Evolutionary conservation across 1,140 invertebrate genomes (phyloP).

Genomic region (Euura saliciscinereae): DNA sequence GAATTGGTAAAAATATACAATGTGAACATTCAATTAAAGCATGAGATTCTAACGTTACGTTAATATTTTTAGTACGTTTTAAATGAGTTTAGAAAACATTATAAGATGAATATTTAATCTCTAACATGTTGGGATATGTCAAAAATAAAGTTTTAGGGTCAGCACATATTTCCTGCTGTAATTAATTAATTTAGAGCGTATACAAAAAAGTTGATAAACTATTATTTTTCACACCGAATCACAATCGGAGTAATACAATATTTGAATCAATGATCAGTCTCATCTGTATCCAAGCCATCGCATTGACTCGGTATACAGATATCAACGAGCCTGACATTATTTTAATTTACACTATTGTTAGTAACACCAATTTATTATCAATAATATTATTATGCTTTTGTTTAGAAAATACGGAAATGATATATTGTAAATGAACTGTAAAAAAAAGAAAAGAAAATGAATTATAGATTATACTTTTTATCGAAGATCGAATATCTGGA

Average conservation of each 20-base stretch:
- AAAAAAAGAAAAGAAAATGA: neutral
- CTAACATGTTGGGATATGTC: neutral
- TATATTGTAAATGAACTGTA: neutral
- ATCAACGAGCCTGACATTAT: too few relatives aligned
- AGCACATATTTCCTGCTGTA: conserved; percentile 2
- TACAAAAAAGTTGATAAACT: neutral
- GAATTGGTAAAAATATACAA: neutral
- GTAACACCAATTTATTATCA: too few relatives aligned
- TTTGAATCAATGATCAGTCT: too few relatives aligned
- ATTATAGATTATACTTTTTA: neutral
- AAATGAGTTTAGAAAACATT: neutral
- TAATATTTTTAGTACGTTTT: neutral
- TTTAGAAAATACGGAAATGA: too few relatives aligned
- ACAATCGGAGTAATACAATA: neutral
- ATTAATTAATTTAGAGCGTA: neutral
- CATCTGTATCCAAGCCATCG: too few relatives aligned
- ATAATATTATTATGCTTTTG: too few relatives aligned
- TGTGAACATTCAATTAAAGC: neutral
- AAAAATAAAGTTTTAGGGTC: neutral
- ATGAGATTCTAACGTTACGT: neutral
- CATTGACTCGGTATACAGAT: too few relatives aligned
- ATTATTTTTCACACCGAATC: neutral
- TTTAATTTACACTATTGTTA: too few relatives aligned
- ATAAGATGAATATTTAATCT: neutral
- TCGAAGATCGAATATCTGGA: neutral